phyloP scores from a whole-genome alignment of 2,888 invertebrate genomes.

The Amitus sp. region DNA sequence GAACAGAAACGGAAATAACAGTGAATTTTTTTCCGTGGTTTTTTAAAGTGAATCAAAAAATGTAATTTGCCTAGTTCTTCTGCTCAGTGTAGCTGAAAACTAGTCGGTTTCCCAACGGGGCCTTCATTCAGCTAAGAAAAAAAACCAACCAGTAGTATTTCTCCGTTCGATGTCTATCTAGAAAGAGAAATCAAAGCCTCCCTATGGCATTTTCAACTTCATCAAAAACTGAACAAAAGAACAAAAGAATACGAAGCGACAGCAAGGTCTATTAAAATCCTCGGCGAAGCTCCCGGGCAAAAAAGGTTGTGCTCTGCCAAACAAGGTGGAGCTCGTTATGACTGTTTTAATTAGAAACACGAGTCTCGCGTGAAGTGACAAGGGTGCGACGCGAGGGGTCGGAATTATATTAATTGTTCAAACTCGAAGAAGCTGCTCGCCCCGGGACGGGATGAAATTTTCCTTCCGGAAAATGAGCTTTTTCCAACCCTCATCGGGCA shows the following conservation, averaged over 20 bases:
- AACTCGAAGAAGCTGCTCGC: constrained; percentile 17
- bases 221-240: neutral
- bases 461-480: constrained; percentile 32
- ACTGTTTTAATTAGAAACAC: constrained; percentile 33
- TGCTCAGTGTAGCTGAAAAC: too few relatives aligned
- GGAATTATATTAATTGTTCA: constrained; percentile 32
- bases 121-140: too few relatives aligned
- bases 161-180: too few relatives aligned
- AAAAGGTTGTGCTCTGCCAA: constrained; percentile 6
- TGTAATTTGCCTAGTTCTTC: too few relatives aligned
- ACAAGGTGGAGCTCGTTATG: constrained; percentile 20
- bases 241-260: constrained; percentile 4
- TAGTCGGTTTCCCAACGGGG: too few relatives aligned
- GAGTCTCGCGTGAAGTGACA: constrained; percentile 1
- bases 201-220: too few relatives aligned
- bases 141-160: too few relatives aligned
- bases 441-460: constrained; percentile 17
- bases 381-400: neutral
- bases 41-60: too few relatives aligned
- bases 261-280: constrained; percentile 17
- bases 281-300: neutral
- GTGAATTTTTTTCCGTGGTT: too few relatives aligned
- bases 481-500: constrained; percentile 25
- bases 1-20: too few relatives aligned
- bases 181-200: too few relatives aligned